These are phyloP conservation scores for Drosophila eugracilis DNA, from an alignment of 1,140 invertebrate genomes.

Conservation along the genomic window DNA sequence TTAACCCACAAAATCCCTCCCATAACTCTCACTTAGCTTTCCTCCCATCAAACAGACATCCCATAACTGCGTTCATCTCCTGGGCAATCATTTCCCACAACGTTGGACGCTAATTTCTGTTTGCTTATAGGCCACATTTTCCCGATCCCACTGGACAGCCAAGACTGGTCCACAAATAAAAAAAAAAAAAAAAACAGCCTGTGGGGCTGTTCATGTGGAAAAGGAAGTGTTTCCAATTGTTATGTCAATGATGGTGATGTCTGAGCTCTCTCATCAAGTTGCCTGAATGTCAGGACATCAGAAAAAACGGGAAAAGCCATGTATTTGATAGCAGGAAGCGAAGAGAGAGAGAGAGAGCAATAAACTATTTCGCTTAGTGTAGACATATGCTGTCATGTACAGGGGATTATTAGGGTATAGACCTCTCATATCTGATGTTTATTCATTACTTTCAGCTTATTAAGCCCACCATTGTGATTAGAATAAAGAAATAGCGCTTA, in stretches of 20 bases:
- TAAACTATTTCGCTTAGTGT: slow-evolving; percentile 18
- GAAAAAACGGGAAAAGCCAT: neutral
- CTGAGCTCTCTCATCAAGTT: slow-evolving; percentile 56
- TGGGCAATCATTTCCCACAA: slow-evolving; percentile 43
- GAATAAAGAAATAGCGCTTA: slow-evolving; percentile 19
- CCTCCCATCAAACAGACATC: slow-evolving; percentile 1
- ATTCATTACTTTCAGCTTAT: slow-evolving; percentile 51
- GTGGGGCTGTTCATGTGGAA: slow-evolving; percentile 42
- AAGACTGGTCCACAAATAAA: slow-evolving; percentile 14
- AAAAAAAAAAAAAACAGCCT: no score
- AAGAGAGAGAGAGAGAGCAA: no score
- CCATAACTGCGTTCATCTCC: slow-evolving; percentile 28
- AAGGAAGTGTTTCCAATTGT: slow-evolving; percentile 52
- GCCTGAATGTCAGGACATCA: slow-evolving; percentile 24
- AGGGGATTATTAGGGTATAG: slow-evolving; percentile 20
- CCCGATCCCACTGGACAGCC: slow-evolving; percentile 7
- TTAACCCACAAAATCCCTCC: slow-evolving; percentile 10
- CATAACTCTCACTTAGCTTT: slow-evolving; percentile 26
- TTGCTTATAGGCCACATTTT: slow-evolving; percentile 36
- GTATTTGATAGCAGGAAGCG: no score
- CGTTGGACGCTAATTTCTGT: slow-evolving; percentile 46
- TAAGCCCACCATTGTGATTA: slow-evolving; percentile 12
- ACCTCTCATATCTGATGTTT: slow-evolving; percentile 43
- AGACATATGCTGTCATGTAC: slow-evolving; percentile 32
- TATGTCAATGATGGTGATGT: slow-evolving; percentile 55